Base-by-base conservation (phyloP, 2,888 invertebrate species). In the Asteroscopus sphinx region DNA sequence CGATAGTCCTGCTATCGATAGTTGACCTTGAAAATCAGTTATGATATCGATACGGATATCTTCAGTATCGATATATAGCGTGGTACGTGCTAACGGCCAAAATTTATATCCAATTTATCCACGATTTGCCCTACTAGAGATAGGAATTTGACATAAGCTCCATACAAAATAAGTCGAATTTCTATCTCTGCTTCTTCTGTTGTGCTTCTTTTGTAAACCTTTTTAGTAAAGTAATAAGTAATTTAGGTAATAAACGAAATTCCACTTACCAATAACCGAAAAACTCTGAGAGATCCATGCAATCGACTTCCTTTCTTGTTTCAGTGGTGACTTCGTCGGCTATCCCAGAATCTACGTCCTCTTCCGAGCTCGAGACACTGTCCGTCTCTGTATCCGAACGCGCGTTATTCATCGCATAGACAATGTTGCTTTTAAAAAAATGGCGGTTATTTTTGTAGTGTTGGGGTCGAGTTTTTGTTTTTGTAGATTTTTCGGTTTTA, bases 261-360 rank as follows among this genome's bases (percentile, higher is more conserved):
- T 40, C 9, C 13, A 86, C 93, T 92, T 53, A 94, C 93, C 93
- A 94, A 57, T 94, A 93, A 33, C 85, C 75, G 55, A 93, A 92
- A 63, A 92, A 91, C 69, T 91, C 90, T 0, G 91, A 85, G 0
- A 93, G 79, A 85, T 93, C 93, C 93, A 92, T 92, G 72, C 93
- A 91, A 82, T 93, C 92, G 33, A 81, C 44, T 30, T 87, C 84
- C 16, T 76, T 80, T 17, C 73, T 73, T 17, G 66, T 51, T 11
- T 75, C 79, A 9, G 70, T 15, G 1, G 57, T 64, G 0, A 80
- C 68, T 45, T 92, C 93, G 58, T 94, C 93, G 0, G 83, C 93
- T 16, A 94, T 94, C 0, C 93, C 93, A 0, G 93, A 93, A 55
- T 94, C 93, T 5, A 92, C 76, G 79, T 94, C 93, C 41, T 91